These are phyloP conservation scores for Dicentrarchus labrax DNA, from an alignment of 2,113 vertebrate genomes.

Conservation along the genomic window DNA sequence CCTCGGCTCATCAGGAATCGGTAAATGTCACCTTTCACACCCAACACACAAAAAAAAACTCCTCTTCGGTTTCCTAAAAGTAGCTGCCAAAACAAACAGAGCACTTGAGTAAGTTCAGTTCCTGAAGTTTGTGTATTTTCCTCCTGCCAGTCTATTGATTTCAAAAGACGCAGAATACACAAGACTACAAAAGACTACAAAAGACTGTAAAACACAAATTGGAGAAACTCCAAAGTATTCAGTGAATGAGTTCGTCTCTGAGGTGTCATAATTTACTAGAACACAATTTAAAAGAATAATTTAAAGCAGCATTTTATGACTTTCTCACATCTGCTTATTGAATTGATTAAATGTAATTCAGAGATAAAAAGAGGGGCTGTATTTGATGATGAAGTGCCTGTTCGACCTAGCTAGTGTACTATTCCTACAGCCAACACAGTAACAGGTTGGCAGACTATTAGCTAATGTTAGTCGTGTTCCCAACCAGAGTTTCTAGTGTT, in stretches of 20 bases:
- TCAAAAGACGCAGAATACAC: slow-evolving; percentile 24
- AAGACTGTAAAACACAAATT: slow-evolving; percentile 13
- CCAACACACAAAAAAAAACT: background rate
- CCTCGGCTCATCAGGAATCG: slow-evolving; percentile 97
- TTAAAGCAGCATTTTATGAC: background rate
- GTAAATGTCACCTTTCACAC: slow-evolving; percentile 82
- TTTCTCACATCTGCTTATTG: background rate
- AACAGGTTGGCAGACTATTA: background rate
- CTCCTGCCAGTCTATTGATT: slow-evolving; percentile 3
- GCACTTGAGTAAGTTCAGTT: slow-evolving; percentile 17
- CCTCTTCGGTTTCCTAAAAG: slow-evolving; percentile 15
- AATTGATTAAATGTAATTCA: background rate
- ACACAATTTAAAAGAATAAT: background rate
- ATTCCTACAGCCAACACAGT: background rate
- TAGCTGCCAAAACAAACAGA: slow-evolving; percentile 53
- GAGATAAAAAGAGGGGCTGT: no score
- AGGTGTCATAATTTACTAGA: background rate
- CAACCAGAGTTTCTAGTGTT: background rate
- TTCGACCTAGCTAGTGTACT: no score
- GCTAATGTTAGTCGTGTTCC: background rate
- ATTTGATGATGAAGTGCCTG: no score
- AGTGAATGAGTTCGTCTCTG: background rate
- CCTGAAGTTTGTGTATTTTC: slow-evolving; percentile 12
- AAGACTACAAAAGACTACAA: slow-evolving; percentile 11
- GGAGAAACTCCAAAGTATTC: background rate